Evolutionary conservation across 2,797 vertebrate species (phyloP).

Genomic region (Bucorvus abyssinicus): DNA sequence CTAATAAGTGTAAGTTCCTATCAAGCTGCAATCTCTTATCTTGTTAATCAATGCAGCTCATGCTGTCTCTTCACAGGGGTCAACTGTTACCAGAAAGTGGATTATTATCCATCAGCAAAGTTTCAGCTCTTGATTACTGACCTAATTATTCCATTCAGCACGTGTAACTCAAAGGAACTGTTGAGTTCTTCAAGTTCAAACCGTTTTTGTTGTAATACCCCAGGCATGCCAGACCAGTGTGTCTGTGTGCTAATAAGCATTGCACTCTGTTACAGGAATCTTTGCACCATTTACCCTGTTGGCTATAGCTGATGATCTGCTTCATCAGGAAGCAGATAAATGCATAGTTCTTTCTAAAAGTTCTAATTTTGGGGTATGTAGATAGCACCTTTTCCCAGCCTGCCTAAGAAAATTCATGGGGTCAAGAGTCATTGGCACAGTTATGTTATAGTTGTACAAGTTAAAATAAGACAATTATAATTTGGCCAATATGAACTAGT

Average conservation of each 20-base stretch:
- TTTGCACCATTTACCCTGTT: background rate
- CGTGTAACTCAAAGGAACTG: background rate
- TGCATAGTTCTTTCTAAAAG: background rate
- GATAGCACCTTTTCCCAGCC: background rate
- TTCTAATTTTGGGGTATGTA: background rate
- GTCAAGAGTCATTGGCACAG: background rate
- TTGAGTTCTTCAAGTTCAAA: background rate
- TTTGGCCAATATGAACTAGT: background rate
- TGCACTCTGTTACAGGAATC: background rate
- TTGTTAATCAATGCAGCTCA: conserved; percentile 9
- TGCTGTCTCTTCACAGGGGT: background rate
- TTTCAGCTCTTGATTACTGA: conserved; percentile 4
- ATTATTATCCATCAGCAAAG: conserved; percentile 11
- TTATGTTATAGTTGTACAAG: background rate
- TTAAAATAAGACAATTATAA: background rate
- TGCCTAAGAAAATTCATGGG: background rate
- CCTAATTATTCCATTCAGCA: background rate
- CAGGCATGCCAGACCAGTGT: background rate
- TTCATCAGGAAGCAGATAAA: background rate
- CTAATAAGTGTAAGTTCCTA: background rate
- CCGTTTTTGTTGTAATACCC: background rate
- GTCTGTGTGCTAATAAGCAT: background rate
- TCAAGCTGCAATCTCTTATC: background rate
- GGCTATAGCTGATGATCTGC: background rate
- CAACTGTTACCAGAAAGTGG: background rate